Evolutionary conservation across 2,888 invertebrate species (phyloP).

Genomic region (Oscheius sp.): DNA sequence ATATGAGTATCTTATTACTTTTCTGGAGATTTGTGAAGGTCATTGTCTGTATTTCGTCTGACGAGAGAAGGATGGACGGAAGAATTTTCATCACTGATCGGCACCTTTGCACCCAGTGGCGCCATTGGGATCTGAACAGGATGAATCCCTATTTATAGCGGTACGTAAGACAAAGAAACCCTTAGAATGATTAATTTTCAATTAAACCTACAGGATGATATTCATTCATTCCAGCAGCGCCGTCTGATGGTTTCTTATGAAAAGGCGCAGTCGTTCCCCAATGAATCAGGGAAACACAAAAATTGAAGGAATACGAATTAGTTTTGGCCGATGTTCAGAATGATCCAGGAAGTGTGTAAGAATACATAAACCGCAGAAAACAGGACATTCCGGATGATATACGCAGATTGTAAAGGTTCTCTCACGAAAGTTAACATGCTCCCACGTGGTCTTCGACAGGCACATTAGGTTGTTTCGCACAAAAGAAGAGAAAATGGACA

Average conservation of each 20-base stretch:
- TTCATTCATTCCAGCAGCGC: not conserved
- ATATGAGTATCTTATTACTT: not conserved
- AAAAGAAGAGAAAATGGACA: too few species aligned
- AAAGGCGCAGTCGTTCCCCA: not conserved
- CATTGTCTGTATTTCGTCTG: conserved; percentile 13
- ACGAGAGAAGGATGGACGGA: conserved; percentile 13
- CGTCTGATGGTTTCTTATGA: conserved; percentile 9
- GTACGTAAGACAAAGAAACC: not conserved
- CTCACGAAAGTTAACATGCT: conserved; percentile 19
- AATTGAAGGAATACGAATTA: not conserved
- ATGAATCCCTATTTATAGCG: not conserved
- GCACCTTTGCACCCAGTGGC: not conserved
- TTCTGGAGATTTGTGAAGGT: not conserved
- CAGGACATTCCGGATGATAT: conserved; percentile 16
- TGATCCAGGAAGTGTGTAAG: conserved; percentile 4
- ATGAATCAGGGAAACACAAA: conserved; percentile 5
- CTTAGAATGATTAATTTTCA: not conserved
- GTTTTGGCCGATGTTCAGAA: not conserved
- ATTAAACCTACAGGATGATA: not conserved
- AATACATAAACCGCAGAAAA: conserved; percentile 21
- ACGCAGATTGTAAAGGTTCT: not conserved
- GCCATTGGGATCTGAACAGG: conserved; percentile 18
- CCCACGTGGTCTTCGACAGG: conserved; percentile 6
- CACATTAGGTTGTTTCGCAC: not conserved
- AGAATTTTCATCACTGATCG: not conserved